Conservation (phyloP, 2,888 invertebrate genomes). For the Invenusta paracnida region DNA sequence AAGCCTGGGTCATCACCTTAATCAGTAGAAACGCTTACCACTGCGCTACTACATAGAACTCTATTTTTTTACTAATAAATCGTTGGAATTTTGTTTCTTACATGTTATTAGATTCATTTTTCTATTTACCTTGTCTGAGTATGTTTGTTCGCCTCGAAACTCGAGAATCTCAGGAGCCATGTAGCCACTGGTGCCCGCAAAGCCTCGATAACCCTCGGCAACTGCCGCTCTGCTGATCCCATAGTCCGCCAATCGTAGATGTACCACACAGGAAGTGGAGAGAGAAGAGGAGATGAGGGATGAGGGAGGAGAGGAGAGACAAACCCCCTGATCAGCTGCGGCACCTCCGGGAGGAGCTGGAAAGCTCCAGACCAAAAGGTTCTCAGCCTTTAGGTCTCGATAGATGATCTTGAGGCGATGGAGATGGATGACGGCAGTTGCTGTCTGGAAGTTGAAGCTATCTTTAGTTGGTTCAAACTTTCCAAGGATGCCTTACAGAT, state of each 20-base stretch:
- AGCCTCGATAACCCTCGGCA: conserved; percentile 65
- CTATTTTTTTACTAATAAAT: too few species aligned
- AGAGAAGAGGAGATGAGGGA: too few species aligned
- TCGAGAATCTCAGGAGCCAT: conserved; percentile 98
- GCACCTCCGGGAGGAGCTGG: conserved; percentile 72
- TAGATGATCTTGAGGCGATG: conserved; percentile 89
- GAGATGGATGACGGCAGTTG: conserved; percentile 87
- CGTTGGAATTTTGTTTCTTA: too few species aligned
- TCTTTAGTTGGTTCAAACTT: neutral
- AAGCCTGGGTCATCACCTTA: too few species aligned
- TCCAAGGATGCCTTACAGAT: neutral
- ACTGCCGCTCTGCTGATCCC: conserved; percentile 72
- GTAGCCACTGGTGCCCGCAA: conserved; percentile 89
- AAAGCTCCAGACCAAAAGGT: conserved; percentile 94
- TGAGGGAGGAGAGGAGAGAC: too few species aligned
- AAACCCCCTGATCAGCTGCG: conserved; percentile 34
- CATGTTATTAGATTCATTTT: too few species aligned
- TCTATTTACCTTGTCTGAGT: conserved; percentile 96
- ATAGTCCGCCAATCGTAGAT: conserved; percentile 90
- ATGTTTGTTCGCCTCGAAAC: conserved; percentile 95
- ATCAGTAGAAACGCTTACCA: too few species aligned
- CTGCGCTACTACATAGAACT: too few species aligned
- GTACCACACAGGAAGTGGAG: conserved; percentile 52
- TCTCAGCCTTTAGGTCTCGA: conserved; percentile 84
- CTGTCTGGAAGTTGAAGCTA: conserved; percentile 64